Evolutionary conservation across 2,797 vertebrate species (phyloP), one percentile per base, ranked within the genome.

Genomic region (Argya squamiceps): DNA sequence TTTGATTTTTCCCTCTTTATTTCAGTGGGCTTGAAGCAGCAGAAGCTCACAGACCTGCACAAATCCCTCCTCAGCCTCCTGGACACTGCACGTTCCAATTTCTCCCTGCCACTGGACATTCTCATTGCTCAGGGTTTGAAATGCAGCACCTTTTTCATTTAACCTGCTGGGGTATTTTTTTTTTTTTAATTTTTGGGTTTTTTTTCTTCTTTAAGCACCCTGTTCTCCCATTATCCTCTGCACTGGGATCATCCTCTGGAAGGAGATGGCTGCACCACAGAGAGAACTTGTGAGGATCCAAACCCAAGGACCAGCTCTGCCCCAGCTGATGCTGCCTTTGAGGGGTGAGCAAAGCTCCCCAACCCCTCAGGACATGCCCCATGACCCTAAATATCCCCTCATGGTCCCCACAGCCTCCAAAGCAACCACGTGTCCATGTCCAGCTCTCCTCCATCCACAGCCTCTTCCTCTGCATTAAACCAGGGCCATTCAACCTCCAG

Each of bases 31-130:
- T 85, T 68, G 49, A 50, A 50, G 15, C 26, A 36, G 41, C 10
- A 53, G 22, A 29, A 69, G 32, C 14, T 84, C 59, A 41, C 0
- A 0, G 44, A n/a, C 22, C 4, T 0, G 0, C 2, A 15, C 0
- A 0, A 62, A 23, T 60, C 27, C 29, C 20, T 78, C 36, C 71
- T 79, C 6, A 8, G 14, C 70, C 44, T 30, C 36, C n/a, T 30
- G 62, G 53, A n/a, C 44, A 5, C 12, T 4, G 34, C n/a, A 16
- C 26, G 27, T 39, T 59, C 24, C 47, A 29, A 4, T 19, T 63
- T 34, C 19, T 39, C 39, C 19, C 8, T 55, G 68, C 19, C n/a
- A 6, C 16, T 11, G 39, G 24, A 23, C n/a, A 20, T 43, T 59
- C 22, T 6, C 1, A 1, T 36, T 55, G 52, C 36, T 58, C 64